These are phyloP conservation scores for Betta splendens DNA, from an alignment of 2,797 vertebrate species.

Conservation along the genomic window DNA sequence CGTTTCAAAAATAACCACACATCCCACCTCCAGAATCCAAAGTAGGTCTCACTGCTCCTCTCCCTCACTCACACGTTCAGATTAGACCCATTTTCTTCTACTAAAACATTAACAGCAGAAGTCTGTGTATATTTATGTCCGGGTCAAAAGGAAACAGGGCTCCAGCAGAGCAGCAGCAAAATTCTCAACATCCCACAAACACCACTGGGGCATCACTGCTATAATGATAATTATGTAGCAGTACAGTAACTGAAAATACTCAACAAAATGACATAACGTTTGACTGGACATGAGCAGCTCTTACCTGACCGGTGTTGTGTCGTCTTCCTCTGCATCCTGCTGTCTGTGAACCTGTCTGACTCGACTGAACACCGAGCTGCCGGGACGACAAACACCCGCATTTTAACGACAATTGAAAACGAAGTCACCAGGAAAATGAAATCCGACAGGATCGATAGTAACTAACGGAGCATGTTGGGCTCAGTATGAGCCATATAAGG, in stretches of 20 bases:
- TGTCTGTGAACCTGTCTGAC: conserved; percentile 86
- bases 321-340: conserved; percentile 74
- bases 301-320: conserved; percentile 80
- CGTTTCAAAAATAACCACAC: conserved; percentile 48
- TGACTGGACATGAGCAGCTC: neutral
- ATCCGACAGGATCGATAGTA: neutral
- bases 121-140: conserved; percentile 41
- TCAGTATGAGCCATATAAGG: neutral
- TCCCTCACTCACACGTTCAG: neutral
- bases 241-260: too few species aligned
- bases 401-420: neutral
- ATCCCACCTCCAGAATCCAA: conserved; percentile 27
- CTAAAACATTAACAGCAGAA: conserved; percentile 54
- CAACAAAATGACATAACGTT: neutral
- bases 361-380: conserved; percentile 87
- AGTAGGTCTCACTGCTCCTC: conserved; percentile 61
- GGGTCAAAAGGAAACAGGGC: conserved; percentile 19
- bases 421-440: neutral
- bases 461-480: too few species aligned
- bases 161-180: conserved; percentile 1
- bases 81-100: conserved; percentile 61
- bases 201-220: conserved; percentile 12
- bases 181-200: neutral
- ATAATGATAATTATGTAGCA: too few species aligned
- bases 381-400: conserved; percentile 27